Evolutionary conservation across 2,797 vertebrate species (phyloP).

Genomic region (Karalla daura): DNA sequence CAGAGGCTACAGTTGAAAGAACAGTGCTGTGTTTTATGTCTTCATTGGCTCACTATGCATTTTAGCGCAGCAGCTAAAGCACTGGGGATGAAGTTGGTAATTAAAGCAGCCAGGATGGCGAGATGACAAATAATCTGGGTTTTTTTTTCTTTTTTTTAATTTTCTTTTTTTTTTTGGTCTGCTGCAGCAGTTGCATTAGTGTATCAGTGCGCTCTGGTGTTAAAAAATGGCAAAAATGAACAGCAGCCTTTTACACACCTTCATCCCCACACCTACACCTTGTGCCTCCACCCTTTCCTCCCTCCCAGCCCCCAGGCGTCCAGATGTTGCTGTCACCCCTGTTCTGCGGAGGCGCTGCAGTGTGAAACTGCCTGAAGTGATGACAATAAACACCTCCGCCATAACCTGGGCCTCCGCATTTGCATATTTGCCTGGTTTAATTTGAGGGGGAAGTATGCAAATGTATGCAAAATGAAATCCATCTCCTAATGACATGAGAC

Average conservation of each 20-base stretch:
- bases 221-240: constrained; percentile 50
- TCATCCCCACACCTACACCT: constrained; percentile 65
- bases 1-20: constrained; percentile 80
- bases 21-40: constrained; percentile 75
- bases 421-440: constrained; percentile 93
- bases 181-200: constrained; percentile 12
- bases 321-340: constrained; percentile 84
- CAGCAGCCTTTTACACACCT: constrained; percentile 59
- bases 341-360: constrained; percentile 85
- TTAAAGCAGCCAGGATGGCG: constrained; percentile 60
- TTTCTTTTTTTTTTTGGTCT: constrained; percentile 23
- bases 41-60: constrained; percentile 75
- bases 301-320: constrained; percentile 68
- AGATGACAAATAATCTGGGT: constrained; percentile 46
- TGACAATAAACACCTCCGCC: constrained; percentile 96
- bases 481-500: constrained; percentile 98
- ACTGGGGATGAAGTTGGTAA: constrained; percentile 69
- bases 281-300: constrained; percentile 55
- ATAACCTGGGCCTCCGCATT: constrained; percentile 90
- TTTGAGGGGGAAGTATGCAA: constrained; percentile 94
- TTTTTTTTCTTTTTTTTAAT: no score
- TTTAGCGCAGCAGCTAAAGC: constrained; percentile 58
- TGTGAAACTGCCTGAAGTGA: constrained; percentile 92
- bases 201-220: constrained; percentile 29
- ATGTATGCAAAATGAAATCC: constrained; percentile 99